Evolutionary conservation across 1,140 invertebrate genomes (phyloP), one percentile per base, ranked within the genome.

Genomic region (Drosophila lacteicornis): DNA sequence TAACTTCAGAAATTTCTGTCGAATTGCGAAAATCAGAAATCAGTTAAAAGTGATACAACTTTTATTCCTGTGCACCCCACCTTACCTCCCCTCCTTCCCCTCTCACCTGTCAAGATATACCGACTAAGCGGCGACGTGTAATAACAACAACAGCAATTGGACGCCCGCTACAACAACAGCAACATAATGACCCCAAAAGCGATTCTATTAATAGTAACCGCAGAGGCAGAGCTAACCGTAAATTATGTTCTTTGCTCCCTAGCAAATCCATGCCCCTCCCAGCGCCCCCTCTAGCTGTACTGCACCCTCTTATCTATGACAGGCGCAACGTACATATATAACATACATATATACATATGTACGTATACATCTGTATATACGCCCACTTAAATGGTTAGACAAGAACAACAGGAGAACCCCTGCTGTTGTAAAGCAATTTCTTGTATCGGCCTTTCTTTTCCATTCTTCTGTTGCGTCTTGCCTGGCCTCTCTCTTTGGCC

Each of bases 111-210:
- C 45, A n/a, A 25, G 33, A 19, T 51, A 43, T 67, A 22, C 19
- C 38, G 19, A 19, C 27, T 12, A 19, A 40, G n/a, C 19, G 36
- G 45, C 12, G 40, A 43, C 5, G n/a, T 25, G 49, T 49, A 50
- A 33, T 40, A 36, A 56, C 30, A 49, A 19, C 50, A 53, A 55
- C 56, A 56, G 13, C 47, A 19, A 19, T 40, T 38, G 49, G 33
- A 11, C 51, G 51, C 13, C 15, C 2, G 2, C 8, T 43, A 33
- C 53, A 65, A 65, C 75, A 78, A 79, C 58, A 55, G 47, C 59
- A 71, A 70, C 59, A 59, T 79, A 79, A 79, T 79, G 76, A 79
- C 76, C 76, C 75, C 76, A 79, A 79, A 79, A 79, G 75, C 75
- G 60, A 49, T 79, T 71, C 76, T 79, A 79, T 79, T 79, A 79